Evolutionary conservation across 2,797 vertebrate species (phyloP), one percentile per base, ranked within the genome.

Genomic region (Miichthys miiuy): DNA sequence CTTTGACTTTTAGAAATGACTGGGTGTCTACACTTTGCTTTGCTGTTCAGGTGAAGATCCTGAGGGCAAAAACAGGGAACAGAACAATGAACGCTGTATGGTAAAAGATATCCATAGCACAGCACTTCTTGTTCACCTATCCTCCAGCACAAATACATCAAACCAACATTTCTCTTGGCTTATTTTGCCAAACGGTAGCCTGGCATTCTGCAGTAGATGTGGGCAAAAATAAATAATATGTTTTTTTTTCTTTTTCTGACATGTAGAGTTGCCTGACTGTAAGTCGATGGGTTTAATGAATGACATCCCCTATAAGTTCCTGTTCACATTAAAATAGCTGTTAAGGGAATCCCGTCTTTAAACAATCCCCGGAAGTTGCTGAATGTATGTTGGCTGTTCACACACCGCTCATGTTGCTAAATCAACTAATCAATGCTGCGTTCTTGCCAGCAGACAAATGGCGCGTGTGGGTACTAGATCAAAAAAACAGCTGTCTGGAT

Each of bases 281-380:
- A 87, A 82, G 77, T 93, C 88, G 21, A 90, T 91, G 64, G 61
- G 71, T 75, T 73, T 86, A 86, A 89, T 85, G 88, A 93, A 91
- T 75, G 86, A 65, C 75, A 65, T 83, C 67, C 77, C 58, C 13
- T 76, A 79, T 75, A 79, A 82, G 77, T 83, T 89, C 72, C 83
- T 83, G 75, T 51, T 68, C 5, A 30, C 74, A 73, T 79, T 76
- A 55, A 21, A 14, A 78, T 60, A 21, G 68, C 70, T 70, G 81
- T 80, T 58, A 69, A 75, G 77, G 84, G 80, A 82, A 86, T 85
- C 81, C 76, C 69, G 79, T 79, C 82, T 58, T 82, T 85, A 72
- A 82, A 85, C 73, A 76, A 79, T 77, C 64, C 77, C 70, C 18
- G 21, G 51, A 84, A 85, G 77, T 72, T 63, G 75, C 34, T 69